Base-by-base conservation (phyloP, 35 echinoderm and acorn worm genomes). In the Chiridota heheva region DNA sequence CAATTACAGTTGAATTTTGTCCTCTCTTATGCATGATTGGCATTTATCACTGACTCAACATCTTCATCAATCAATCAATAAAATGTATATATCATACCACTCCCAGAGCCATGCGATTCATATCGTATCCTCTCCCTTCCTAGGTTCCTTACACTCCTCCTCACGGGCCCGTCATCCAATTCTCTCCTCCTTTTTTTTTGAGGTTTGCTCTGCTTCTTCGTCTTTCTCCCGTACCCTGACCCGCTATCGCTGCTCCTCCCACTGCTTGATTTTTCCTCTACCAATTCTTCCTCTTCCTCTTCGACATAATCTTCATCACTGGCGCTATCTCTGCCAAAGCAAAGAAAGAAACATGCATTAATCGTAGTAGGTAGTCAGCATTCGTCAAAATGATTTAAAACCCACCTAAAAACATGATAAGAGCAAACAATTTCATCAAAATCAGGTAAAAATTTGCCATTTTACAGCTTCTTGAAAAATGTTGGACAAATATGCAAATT, bases 241-340 rank as follows among this genome's bases (percentile, higher is more conserved):
- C 69, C 69, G 31, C 69, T 72, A 25, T 72, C 69, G 49, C 69
- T 72, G 12, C 30, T 42, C n/a, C n/a, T n/a, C n/a, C n/a, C n/a
- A n/a, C n/a, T n/a, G 4, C 36, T 28, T 1, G 69, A 72, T 27
- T 45, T 41, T 5, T 22, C 40, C 49, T 47, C 41, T n/a, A n/a
- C n/a, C n/a, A n/a, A n/a, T 28, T 72, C 69, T 22, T 72, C 69
- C 5, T 72, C 69, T 27, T 72, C 69, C 69, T 72, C 69, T 44
- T 24, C 35, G 30, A 72, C 8, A 46, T 45, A 72, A 16, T 72
- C 69, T 12, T 72, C 69, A 10, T 72, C 69, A 41, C 35, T 41
- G 40, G 40, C 7, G 25, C 42, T 72, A 5, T 72, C 69, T 4
- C 69, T 72, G 25, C 30, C 12, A 40, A 36, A 69, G 15, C 26